Conservation (phyloP, 2,113 vertebrate genomes). For the Numenius arquata region DNA sequence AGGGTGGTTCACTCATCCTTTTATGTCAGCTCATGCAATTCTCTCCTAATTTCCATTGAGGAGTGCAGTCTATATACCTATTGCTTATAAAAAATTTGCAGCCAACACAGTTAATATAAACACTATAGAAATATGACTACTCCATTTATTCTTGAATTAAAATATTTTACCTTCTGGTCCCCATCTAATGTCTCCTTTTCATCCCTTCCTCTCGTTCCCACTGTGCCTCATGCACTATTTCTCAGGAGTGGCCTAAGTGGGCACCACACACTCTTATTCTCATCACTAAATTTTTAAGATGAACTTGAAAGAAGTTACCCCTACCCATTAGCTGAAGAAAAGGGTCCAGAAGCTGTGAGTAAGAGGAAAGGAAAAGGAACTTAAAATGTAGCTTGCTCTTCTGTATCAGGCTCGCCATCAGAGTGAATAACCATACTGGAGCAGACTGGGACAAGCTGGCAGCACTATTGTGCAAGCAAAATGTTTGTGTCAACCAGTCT, state of each 20-base stretch:
- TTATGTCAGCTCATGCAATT: neutral
- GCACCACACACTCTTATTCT: neutral
- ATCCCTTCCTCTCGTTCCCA: neutral
- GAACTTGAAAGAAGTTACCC: neutral
- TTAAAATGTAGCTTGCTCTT: neutral
- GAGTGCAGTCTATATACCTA: neutral
- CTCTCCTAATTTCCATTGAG: neutral
- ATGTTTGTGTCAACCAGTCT: neutral
- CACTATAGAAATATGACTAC: neutral
- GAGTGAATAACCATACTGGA: neutral
- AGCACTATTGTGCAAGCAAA: neutral
- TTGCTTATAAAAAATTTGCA: neutral
- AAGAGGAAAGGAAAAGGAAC: neutral
- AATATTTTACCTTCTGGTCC: neutral
- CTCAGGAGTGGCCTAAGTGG: neutral
- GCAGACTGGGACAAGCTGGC: neutral
- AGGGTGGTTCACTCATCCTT: neutral
- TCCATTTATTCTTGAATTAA: neutral
- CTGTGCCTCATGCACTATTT: neutral
- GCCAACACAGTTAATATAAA: neutral
- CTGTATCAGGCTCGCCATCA: neutral
- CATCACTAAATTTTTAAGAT: neutral
- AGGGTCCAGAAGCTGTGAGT: neutral
- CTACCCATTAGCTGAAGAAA: neutral
- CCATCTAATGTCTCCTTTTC: neutral